Base-by-base conservation (phyloP, 1,140 invertebrate genomes). In the Megathymus violae region DNA sequence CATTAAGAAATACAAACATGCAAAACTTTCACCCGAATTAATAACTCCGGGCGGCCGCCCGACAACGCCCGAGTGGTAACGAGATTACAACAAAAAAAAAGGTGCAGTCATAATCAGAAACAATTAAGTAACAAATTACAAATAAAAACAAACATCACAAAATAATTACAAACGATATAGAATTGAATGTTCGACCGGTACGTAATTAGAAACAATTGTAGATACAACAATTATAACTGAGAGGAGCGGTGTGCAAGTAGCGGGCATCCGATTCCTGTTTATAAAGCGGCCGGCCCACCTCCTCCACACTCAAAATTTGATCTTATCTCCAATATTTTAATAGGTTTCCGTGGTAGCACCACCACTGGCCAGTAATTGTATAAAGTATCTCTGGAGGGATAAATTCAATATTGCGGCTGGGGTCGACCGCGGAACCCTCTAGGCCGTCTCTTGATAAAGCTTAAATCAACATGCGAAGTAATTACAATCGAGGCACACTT, bases 311-410 rank as follows among this genome's bases (percentile, higher is more conserved):
- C 81, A 84, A 82, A 84, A 76, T 80, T 68, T 70, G 87, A 89
- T 89, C 76, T 87, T 89, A 89, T 89, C 87, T 84, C 56, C 71
- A 69, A 84, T 82, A 85, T 84, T 89, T 88, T 87, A 88, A 89
- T 89, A 85, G 82, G 80, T 87, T 89, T 81, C 80, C 82, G 80
- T 74, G 74, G 85, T 76, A 79, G 80, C 82, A 83, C 78, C 79
- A 80, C 68, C 72, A 65, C 66, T 69, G 69, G 16, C 69, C 76
- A 67, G 76, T 86, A 88, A 86, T 86, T 86, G 80, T 82, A 79
- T 78, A 74, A 77, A 78, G 72, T 78, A 88, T 83, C 74, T 81
- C 76, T 69, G 48, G 73, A 74, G 77, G 71, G 82, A 85, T 84
- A 82, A 85, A 85, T 82, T 78, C 77, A 78, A 84, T 80, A 85